Percentiles rank a stretch among this genome's conserved stretches.
phyloP scores from a whole-genome alignment of 2,113 vertebrate species.

The Anoplopoma fimbria region DNA sequence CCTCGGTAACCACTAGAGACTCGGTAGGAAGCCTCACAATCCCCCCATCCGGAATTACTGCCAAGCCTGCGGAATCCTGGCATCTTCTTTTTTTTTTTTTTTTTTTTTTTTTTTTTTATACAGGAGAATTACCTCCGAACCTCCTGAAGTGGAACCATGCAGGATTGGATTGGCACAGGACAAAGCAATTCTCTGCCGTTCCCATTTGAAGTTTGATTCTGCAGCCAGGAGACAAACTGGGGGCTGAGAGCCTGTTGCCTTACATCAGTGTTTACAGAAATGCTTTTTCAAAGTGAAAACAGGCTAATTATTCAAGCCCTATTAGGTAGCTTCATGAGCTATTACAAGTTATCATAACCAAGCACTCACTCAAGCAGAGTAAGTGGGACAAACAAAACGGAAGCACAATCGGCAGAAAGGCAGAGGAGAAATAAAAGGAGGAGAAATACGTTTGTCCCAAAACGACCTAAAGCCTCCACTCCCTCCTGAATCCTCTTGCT shows the following conservation, averaged over 20 bases:
- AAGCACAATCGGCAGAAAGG: slow-evolving; percentile 16
- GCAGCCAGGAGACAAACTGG: slow-evolving; percentile 48
- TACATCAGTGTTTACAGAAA: slow-evolving; percentile 66
- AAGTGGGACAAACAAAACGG: slow-evolving; percentile 27
- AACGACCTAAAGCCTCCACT: slow-evolving; percentile 40
- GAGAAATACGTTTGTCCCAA: slow-evolving; percentile 12
- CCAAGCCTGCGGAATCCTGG: slow-evolving; percentile 68
- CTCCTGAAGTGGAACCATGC: slow-evolving; percentile 74
- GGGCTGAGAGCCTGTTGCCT: slow-evolving; percentile 54
- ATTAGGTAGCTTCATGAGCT: slow-evolving; percentile 58
- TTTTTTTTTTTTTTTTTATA: neutral
- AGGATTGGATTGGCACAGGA: slow-evolving; percentile 75
- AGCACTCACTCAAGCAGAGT: slow-evolving; percentile 26
- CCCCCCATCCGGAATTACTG: slow-evolving; percentile 66
- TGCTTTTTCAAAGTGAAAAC: slow-evolving; percentile 56
- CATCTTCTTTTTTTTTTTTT: slow-evolving; percentile 62
- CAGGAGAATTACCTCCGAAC: slow-evolving; percentile 74
- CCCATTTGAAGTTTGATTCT: slow-evolving; percentile 69
- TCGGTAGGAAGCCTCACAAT: slow-evolving; percentile 64
- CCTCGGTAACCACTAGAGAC: slow-evolving; percentile 53
- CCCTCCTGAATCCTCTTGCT: slow-evolving; percentile 22
- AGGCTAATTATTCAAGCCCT: slow-evolving; percentile 65
- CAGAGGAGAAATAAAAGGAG: slow-evolving; percentile 8
- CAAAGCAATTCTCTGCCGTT: slow-evolving; percentile 62
- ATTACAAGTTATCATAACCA: slow-evolving; percentile 64